phyloP scores from a whole-genome alignment of 2,113 vertebrate genomes.

The Pelecanus crispus region DNA sequence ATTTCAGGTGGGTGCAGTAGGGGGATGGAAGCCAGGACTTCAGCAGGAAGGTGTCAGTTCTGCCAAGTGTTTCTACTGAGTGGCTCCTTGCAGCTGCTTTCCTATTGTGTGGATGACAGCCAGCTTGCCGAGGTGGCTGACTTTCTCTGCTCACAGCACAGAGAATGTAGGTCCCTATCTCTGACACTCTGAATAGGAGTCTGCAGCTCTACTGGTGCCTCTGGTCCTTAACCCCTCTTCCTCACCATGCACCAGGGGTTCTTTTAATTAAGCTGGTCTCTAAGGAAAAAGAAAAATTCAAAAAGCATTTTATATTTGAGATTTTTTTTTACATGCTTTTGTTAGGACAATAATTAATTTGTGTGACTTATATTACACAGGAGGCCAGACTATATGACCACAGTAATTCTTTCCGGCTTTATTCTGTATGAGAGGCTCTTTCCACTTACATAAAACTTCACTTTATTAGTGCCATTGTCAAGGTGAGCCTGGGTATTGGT shows the following conservation, averaged over 20 bases:
- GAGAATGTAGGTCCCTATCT: neutral
- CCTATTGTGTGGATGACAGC: rapidly evolving
- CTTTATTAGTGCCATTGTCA: neutral
- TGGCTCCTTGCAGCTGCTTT: neutral
- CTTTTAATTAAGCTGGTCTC: neutral
- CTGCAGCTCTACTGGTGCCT: neutral
- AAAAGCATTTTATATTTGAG: neutral
- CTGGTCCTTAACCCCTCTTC: neutral
- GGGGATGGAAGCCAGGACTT: neutral
- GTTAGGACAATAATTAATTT: neutral
- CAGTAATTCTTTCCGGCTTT: neutral
- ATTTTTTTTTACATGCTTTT: neutral
- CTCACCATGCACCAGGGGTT: neutral
- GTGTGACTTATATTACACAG: neutral
- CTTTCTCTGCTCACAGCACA: neutral
- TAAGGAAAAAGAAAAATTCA: neutral
- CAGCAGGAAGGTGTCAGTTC: neutral
- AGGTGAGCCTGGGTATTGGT: neutral
- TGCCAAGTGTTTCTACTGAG: neutral
- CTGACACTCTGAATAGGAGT: neutral
- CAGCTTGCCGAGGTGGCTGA: neutral
- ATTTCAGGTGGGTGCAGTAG: neutral
- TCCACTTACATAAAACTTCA: neutral
- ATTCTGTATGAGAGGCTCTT: neutral
- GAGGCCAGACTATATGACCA: neutral